A percentile compares a stretch with the other conserved stretches of the same genome.
These are phyloP conservation scores for Oasisia sp. DNA, from an alignment of 2,888 invertebrate species.

Conservation along the genomic window DNA sequence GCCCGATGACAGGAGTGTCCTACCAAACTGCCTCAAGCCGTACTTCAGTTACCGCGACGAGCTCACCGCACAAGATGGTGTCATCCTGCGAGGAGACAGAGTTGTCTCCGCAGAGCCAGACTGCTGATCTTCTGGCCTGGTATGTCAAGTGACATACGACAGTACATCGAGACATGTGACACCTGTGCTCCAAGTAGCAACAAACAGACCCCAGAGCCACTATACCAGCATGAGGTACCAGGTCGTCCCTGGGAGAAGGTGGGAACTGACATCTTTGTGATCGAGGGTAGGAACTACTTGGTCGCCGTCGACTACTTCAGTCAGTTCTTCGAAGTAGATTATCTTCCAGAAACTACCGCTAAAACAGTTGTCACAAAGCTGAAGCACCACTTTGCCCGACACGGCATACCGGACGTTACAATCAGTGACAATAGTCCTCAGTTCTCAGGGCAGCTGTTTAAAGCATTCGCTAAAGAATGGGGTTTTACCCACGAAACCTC, in stretches of 20 bases:
- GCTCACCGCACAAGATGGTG: constrained; percentile 20
- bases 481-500: not conserved
- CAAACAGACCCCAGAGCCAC: constrained; percentile 20
- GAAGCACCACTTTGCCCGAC: not conserved
- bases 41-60: constrained; percentile 23
- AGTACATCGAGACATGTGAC: not conserved
- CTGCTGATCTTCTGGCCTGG: constrained; percentile 21
- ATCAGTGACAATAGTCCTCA: constrained; percentile 18
- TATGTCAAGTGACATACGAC: not conserved
- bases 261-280: not conserved
- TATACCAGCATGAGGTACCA: not conserved
- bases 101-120: not conserved
- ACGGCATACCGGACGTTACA: not conserved
- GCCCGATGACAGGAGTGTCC: not conserved
- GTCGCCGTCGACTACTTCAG: constrained; percentile 23
- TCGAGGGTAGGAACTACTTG: not conserved
- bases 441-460: not conserved
- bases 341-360: not conserved
- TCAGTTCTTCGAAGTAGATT: not conserved
- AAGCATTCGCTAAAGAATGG: not conserved
- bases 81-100: not conserved
- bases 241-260: constrained; percentile 7
- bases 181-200: not conserved
- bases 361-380: not conserved
- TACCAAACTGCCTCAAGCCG: not conserved